These are phyloP conservation scores for Drosophila nigrodunni DNA, from an alignment of 1,140 invertebrate genomes.

Conservation along the genomic window DNA sequence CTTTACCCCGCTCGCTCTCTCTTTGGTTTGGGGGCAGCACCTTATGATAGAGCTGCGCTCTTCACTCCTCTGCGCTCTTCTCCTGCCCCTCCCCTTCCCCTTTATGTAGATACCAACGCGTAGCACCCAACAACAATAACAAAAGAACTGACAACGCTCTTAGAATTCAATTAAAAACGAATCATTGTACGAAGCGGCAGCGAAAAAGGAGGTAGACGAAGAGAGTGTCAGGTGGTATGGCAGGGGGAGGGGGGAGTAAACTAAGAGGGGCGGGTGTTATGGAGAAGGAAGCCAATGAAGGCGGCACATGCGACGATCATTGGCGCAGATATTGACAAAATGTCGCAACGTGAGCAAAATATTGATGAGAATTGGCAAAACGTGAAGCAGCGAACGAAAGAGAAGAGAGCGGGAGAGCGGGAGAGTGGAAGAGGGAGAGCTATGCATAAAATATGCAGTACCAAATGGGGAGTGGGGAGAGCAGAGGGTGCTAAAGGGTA, in stretches of 20 bases:
- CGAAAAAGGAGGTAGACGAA: neutral
- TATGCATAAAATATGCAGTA: conserved; percentile 46
- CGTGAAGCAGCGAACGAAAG: neutral
- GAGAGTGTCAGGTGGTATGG: neutral
- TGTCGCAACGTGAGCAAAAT: conserved; percentile 82
- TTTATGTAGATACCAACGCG: conserved; percentile 70
- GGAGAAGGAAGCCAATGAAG: neutral
- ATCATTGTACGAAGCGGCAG: conserved; percentile 64
- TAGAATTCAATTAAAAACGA: conserved; percentile 81
- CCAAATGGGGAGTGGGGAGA: neutral
- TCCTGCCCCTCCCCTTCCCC: neutral
- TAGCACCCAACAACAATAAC: conserved; percentile 51
- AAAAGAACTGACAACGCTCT: conserved; percentile 73
- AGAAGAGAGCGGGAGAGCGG: neutral
- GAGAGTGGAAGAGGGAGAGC: conserved; percentile 8
- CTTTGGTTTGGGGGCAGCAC: conserved; percentile 23
- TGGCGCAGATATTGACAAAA: conserved; percentile 83
- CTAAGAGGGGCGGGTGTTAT: neutral
- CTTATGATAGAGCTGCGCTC: conserved; percentile 8
- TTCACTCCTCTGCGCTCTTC: neutral
- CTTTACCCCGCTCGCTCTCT: neutral
- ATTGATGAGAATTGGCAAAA: conserved; percentile 76
- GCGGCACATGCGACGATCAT: conserved; percentile 65
- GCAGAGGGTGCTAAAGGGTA: neutral
- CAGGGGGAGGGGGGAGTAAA: neutral